Conservation (phyloP, 2,888 invertebrate genomes). For the Camptogramma bilineatum region DNA sequence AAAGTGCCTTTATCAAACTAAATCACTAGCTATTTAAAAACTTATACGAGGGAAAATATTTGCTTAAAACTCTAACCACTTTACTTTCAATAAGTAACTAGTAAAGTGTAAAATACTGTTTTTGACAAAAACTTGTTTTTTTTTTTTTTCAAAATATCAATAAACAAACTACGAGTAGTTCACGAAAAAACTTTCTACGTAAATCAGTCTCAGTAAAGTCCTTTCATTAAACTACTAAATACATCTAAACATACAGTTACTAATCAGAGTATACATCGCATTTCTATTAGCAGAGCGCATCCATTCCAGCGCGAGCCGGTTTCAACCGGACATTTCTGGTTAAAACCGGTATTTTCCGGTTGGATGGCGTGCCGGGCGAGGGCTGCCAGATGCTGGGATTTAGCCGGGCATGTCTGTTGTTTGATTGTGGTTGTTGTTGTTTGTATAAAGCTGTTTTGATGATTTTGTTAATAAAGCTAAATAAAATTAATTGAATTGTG, state of each 20-base stretch:
- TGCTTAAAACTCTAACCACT: too few species aligned
- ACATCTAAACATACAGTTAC: conserved; percentile 4
- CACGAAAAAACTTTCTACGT: neutral
- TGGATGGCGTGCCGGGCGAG: conserved; percentile 39
- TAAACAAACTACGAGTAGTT: too few species aligned
- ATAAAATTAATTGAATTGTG: too few species aligned
- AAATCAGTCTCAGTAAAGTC: neutral
- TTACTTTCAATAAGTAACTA: too few species aligned
- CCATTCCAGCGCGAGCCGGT: conserved; percentile 36
- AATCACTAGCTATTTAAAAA: too few species aligned
- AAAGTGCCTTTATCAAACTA: too few species aligned
- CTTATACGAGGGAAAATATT: too few species aligned
- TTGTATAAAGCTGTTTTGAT: neutral
- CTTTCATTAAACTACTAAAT: neutral
- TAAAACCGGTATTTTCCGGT: conserved; percentile 61
- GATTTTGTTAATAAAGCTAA: too few species aligned
- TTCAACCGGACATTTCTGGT: conserved; percentile 56
- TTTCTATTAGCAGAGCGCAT: conserved; percentile 31
- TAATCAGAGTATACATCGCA: conserved; percentile 22
- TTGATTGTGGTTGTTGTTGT: conserved; percentile 2
- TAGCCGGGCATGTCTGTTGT: conserved; percentile 1
- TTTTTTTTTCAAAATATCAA: too few species aligned
- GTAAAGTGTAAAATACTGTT: too few species aligned
- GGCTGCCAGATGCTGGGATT: conserved; percentile 2
- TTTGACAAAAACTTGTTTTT: too few species aligned